phyloP scores from a whole-genome alignment of 92 coral and sea anemone species.

The Paragorgia papillata region DNA sequence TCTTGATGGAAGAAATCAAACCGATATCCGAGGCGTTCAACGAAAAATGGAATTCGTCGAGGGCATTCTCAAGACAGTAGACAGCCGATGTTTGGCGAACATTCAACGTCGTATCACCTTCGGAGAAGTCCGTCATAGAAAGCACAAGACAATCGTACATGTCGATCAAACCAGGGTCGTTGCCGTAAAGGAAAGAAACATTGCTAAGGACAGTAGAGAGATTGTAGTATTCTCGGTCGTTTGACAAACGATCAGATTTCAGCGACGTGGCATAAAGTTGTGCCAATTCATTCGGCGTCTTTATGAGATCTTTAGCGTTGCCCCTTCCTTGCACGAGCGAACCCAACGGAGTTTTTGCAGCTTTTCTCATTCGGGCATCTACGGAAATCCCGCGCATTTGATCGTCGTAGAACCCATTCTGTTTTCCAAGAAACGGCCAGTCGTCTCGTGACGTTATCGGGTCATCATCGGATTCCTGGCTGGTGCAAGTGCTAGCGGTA shows the following conservation, averaged over 20 bases:
- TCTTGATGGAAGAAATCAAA: conserved; percentile 28
- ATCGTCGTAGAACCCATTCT: conserved; percentile 12
- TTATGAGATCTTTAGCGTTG: conserved; percentile 1
- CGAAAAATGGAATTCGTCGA: conserved; percentile 29
- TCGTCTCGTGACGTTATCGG: not conserved
- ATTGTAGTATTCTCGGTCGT: not conserved
- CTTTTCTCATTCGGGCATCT: conserved; percentile 37
- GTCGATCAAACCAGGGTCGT: conserved; percentile 8
- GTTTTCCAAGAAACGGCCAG: not conserved
- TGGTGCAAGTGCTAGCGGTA: conserved; percentile 9
- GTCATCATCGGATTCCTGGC: not conserved
- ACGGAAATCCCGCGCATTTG: conserved; percentile 36
- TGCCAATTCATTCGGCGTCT: conserved; percentile 21
- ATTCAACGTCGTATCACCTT: not conserved
- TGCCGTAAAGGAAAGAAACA: conserved; percentile 38
- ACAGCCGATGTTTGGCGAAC: conserved; percentile 21
- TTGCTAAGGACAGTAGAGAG: conserved; percentile 32
- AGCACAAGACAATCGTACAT: conserved; percentile 14
- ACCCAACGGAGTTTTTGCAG: conserved; percentile 29
- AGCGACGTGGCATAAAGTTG: conserved; percentile 1
- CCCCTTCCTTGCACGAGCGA: conserved; percentile 23
- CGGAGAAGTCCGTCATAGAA: not conserved
- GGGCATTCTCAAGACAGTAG: conserved; percentile 16
- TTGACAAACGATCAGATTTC: not conserved
- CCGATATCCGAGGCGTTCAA: conserved; percentile 20